phyloP scores from a whole-genome alignment of 1,140 invertebrate genomes.

The Lucilia sericata region DNA sequence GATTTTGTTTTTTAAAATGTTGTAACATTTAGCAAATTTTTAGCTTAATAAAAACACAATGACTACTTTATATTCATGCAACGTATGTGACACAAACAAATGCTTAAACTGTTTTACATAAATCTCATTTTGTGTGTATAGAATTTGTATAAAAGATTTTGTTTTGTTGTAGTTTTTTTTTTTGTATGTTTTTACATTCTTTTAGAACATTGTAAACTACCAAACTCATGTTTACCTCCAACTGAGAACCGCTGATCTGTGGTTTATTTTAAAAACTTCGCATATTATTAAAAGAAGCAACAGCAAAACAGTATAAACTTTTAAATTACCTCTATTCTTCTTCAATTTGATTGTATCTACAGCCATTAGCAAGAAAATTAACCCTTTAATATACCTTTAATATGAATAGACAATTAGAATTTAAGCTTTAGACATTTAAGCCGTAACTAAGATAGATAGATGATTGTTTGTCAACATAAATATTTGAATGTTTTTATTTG shows the following conservation, averaged over 20 bases:
- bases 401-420: no score
- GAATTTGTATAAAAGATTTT: neutral
- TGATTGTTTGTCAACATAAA: no score
- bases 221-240: neutral
- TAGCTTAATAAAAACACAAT: neutral
- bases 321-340: conserved; percentile 5
- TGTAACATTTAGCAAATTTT: neutral
- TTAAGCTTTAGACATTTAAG: no score
- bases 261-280: neutral
- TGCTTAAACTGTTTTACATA: neutral
- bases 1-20: neutral
- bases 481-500: no score
- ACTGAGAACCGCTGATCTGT: neutral
- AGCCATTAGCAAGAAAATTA: neutral
- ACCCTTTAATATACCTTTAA: neutral
- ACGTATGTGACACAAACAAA: conserved; percentile 16
- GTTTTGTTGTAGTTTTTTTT: no score
- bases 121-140: neutral
- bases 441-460: no score
- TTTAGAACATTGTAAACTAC: no score
- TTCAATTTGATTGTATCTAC: neutral
- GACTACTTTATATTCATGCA: neutral
- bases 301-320: neutral
- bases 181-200: no score
- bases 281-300: neutral